Evolutionary conservation across 1,140 invertebrate species (phyloP).

Genomic region (Brachionus calyciflorus): DNA sequence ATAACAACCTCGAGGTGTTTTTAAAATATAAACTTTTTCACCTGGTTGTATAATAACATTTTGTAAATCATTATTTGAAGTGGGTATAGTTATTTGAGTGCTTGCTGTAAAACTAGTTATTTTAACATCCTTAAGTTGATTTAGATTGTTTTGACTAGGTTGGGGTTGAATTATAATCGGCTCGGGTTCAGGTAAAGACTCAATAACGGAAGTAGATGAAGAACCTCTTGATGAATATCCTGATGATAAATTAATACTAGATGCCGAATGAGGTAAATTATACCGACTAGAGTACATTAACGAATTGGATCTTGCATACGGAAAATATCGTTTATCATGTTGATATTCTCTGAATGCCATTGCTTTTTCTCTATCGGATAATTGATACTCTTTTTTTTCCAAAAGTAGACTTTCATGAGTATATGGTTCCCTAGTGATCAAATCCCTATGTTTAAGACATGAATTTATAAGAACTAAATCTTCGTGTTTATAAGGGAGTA

Average conservation of each 20-base stretch:
- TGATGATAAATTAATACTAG: background rate
- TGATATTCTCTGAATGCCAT: slow-evolving; percentile 69
- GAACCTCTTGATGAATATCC: background rate
- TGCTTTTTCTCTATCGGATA: slow-evolving; percentile 89
- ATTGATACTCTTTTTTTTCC: slow-evolving; percentile 88
- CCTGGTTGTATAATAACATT: slow-evolving; percentile 73
- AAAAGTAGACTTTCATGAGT: slow-evolving; percentile 92
- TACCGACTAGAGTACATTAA: background rate
- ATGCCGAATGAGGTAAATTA: background rate
- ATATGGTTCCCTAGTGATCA: slow-evolving; percentile 74
- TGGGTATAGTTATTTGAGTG: slow-evolving; percentile 34
- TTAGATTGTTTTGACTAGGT: background rate
- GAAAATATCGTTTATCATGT: slow-evolving; percentile 45
- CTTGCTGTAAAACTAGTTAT: slow-evolving; percentile 27
- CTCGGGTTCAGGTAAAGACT: background rate
- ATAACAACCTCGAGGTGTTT: slow-evolving; percentile 89
- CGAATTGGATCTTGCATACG: slow-evolving; percentile 22
- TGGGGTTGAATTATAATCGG: background rate
- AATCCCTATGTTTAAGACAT: slow-evolving; percentile 52
- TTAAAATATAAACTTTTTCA: slow-evolving; percentile 85
- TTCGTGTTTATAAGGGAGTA: slow-evolving; percentile 47
- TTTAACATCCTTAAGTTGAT: slow-evolving; percentile 40
- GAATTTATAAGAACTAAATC: slow-evolving; percentile 53
- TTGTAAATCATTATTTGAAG: background rate
- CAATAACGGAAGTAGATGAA: background rate